Conservation (phyloP, 2,888 invertebrate genomes). For the Drosophila mercatorum region DNA sequence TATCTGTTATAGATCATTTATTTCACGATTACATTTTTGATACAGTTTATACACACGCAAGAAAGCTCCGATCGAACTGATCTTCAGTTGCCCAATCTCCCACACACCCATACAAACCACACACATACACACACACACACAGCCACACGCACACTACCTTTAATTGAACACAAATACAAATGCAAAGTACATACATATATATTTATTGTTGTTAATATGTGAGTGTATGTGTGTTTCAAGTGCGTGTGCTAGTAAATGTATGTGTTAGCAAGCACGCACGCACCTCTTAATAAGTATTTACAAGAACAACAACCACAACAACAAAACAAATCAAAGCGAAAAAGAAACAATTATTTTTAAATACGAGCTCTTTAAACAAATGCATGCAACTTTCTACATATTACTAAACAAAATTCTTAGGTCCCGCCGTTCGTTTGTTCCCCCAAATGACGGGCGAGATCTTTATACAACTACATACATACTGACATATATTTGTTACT, state of each 20-base stretch:
- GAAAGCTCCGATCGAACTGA: background rate
- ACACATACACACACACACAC: background rate
- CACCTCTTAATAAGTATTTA: conserved; percentile 56
- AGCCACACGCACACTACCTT: conserved; percentile 13
- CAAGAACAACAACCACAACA: conserved; percentile 24
- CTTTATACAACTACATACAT: conserved; percentile 67
- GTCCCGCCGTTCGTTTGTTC: conserved; percentile 27
- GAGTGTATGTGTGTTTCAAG: conserved; percentile 65
- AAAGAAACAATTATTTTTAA: conserved; percentile 63
- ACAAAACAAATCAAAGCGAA: conserved; percentile 36
- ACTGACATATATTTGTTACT: conserved; percentile 76
- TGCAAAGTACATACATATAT: conserved; percentile 43
- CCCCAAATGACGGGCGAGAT: conserved; percentile 33
- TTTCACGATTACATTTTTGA: conserved; percentile 59
- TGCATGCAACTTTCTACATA: conserved; percentile 45
- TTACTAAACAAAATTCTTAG: conserved; percentile 39
- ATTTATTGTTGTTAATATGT: conserved; percentile 73
- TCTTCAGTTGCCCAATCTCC: background rate
- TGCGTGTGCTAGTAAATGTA: conserved; percentile 21
- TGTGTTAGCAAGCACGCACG: conserved; percentile 26
- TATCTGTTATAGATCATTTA: conserved; percentile 52
- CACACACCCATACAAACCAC: background rate
- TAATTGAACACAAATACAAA: conserved; percentile 24
- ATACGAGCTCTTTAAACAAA: conserved; percentile 58
- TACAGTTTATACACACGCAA: conserved; percentile 51